Percentiles rank a stretch among this genome's conserved stretches.
Evolutionary conservation across 2,797 vertebrate species (phyloP).

Genomic region (Fratercula arctica): DNA sequence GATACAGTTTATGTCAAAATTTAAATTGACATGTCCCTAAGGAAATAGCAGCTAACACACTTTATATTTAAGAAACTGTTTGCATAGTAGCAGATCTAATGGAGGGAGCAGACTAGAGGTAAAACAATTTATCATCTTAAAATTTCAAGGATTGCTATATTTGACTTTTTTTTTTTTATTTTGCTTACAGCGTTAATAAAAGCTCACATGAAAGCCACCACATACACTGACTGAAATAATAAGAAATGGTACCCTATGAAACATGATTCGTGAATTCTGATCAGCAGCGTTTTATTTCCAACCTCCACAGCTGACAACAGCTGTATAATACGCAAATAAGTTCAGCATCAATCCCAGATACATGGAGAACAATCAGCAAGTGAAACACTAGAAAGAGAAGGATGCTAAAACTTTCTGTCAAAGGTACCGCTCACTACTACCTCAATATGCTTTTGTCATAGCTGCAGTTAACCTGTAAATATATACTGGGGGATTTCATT

Average conservation of each 20-base stretch:
- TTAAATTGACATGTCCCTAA: not conserved
- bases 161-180: not conserved
- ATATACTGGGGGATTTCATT: not conserved
- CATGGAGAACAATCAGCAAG: not conserved
- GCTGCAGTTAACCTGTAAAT: not conserved
- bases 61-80: not conserved
- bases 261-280: not conserved
- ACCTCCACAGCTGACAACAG: not conserved
- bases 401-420: not conserved
- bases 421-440: not conserved
- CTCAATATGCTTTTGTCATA: not conserved
- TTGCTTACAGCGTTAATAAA: not conserved
- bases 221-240: not conserved
- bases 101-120: not conserved
- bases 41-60: not conserved
- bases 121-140: not conserved
- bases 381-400: not conserved
- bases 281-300: not conserved
- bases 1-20: not conserved
- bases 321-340: not conserved
- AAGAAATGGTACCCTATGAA: not conserved
- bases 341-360: not conserved
- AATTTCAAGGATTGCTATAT: not conserved
- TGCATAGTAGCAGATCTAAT: not conserved
- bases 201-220: not conserved